These are phyloP conservation scores for Meriones unguiculatus DNA, from an alignment of 2,113 vertebrate genomes.

Conservation along the genomic window DNA sequence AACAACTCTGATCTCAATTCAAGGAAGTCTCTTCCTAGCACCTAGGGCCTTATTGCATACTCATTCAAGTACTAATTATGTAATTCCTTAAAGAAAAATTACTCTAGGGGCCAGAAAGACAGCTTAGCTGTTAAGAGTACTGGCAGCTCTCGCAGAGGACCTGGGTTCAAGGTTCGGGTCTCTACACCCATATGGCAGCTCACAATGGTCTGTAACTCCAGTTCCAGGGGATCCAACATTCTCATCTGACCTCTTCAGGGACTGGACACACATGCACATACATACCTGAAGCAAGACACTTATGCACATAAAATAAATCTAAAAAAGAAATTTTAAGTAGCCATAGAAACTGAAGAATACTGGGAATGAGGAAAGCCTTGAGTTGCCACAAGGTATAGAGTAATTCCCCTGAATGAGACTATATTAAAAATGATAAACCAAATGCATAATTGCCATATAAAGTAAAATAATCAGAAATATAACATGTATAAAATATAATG, in stretches of 20 bases:
- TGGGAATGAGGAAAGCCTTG: not conserved
- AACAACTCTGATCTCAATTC: slow-evolving; percentile 37
- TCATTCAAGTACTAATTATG: slow-evolving; percentile 7
- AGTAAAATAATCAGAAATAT: not conserved
- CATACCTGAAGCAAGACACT: not conserved
- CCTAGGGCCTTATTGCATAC: not conserved
- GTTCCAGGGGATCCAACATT: not conserved
- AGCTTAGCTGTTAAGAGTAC: not conserved
- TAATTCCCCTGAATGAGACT: not conserved
- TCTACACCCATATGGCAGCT: not conserved
- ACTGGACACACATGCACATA: not conserved
- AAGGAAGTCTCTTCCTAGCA: slow-evolving; percentile 22
- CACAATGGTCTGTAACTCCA: not conserved
- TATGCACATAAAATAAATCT: not conserved
- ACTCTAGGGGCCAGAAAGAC: not conserved
- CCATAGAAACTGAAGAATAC: not conserved
- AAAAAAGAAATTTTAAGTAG: not conserved
- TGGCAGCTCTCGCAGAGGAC: not conserved
- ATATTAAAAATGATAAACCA: not conserved
- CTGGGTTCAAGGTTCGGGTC: not conserved
- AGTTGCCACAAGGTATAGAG: not conserved
- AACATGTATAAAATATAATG: not conserved
- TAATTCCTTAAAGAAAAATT: slow-evolving; percentile 16
- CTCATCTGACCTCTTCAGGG: not conserved
- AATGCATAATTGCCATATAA: not conserved